Evolutionary conservation across 1,140 invertebrate genomes (phyloP).

Genomic region (Colletes gigas): DNA sequence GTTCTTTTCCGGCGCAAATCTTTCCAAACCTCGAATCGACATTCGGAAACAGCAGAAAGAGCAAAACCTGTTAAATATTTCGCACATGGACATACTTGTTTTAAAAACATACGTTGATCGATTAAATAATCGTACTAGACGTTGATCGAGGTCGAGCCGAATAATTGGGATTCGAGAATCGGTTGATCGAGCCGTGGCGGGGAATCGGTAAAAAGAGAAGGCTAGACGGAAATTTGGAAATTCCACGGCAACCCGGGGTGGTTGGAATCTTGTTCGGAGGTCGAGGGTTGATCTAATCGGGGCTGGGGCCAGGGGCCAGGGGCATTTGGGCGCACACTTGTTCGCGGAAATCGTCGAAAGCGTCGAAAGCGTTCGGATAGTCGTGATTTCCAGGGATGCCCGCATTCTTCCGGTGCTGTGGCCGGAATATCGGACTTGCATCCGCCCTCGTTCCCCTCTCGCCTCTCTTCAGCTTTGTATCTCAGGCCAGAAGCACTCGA

Average conservation of each 20-base stretch:
- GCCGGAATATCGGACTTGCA: background rate
- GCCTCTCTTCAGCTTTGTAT: background rate
- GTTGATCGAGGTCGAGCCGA: background rate
- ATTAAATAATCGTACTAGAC: too few species aligned
- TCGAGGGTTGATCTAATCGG: constrained; percentile 13
- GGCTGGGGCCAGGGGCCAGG: too few species aligned
- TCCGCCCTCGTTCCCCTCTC: too few species aligned
- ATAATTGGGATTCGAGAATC: background rate
- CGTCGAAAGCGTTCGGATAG: constrained; percentile 1
- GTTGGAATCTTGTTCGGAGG: constrained; percentile 5
- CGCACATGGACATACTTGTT: too few species aligned
- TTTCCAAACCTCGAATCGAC: too few species aligned
- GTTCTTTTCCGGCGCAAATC: too few species aligned
- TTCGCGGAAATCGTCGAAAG: constrained; percentile 17
- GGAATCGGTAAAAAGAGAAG: background rate
- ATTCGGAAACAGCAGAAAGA: too few species aligned
- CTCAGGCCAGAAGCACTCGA: background rate
- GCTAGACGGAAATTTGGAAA: constrained; percentile 4
- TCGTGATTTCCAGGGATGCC: constrained; percentile 5
- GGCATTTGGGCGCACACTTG: background rate
- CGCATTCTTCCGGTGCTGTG: constrained; percentile 30
- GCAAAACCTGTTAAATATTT: too few species aligned
- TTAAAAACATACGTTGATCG: too few species aligned
- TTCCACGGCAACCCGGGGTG: background rate
- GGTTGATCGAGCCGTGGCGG: background rate